Percentiles rank a stretch among this genome's conserved stretches.
phyloP scores from a whole-genome alignment of 2,797 vertebrate species.

The Hoplostethus atlanticus region DNA sequence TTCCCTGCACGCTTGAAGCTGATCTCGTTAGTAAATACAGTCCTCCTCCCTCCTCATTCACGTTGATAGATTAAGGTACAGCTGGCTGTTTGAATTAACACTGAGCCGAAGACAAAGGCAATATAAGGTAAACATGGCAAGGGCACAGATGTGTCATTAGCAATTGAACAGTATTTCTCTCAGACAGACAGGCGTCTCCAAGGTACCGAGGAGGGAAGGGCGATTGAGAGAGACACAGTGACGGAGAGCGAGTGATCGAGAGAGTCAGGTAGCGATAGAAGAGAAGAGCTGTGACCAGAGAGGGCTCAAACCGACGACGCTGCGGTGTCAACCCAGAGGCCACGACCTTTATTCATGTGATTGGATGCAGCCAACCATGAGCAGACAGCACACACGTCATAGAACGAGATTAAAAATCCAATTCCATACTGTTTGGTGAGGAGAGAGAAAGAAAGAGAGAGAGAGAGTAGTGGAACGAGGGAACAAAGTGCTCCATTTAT shows the following conservation, averaged over 20 bases:
- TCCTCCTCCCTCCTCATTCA: neutral
- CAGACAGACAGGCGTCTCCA: slow-evolving; percentile 25
- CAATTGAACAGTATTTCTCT: slow-evolving; percentile 4
- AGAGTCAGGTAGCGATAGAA: slow-evolving; percentile 26
- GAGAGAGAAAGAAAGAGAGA: slow-evolving; percentile 14
- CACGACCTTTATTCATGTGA: slow-evolving; percentile 55
- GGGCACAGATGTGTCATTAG: neutral
- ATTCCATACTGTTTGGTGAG: slow-evolving; percentile 44
- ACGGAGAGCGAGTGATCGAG: slow-evolving; percentile 8
- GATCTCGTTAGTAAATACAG: neutral
- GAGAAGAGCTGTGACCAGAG: slow-evolving; percentile 21
- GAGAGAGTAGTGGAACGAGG: slow-evolving; percentile 28
- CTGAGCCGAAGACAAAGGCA: neutral
- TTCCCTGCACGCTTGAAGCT: neutral
- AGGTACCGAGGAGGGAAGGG: slow-evolving; percentile 12
- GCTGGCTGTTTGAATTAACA: neutral
- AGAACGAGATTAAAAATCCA: slow-evolving; percentile 69
- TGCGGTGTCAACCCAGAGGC: slow-evolving; percentile 43
- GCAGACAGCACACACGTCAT: slow-evolving; percentile 39
- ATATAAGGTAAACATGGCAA: neutral
- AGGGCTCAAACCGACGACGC: slow-evolving; percentile 19
- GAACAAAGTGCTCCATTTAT: slow-evolving; percentile 72
- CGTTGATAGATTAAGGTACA: slow-evolving; percentile 1
- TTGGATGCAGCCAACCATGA: slow-evolving; percentile 51
- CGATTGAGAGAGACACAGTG: slow-evolving; percentile 17